Evolutionary conservation across 1,140 invertebrate species (phyloP).

Genomic region (Formica exsecta): DNA sequence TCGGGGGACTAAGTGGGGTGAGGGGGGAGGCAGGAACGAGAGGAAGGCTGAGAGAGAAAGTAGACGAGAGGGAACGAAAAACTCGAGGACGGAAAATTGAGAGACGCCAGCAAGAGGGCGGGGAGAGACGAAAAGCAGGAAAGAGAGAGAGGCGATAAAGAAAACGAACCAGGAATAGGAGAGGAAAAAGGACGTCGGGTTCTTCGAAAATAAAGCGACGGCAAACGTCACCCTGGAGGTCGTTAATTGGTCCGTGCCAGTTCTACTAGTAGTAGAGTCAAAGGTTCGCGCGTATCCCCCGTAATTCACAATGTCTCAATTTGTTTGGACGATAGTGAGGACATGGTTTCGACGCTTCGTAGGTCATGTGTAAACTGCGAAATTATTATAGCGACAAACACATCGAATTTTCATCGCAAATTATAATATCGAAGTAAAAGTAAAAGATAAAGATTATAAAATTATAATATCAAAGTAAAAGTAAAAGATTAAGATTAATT

Average conservation of each 20-base stretch:
- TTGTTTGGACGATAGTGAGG: conserved; percentile 34
- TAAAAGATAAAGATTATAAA: neutral
- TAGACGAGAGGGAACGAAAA: conserved; percentile 50
- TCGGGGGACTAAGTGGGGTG: neutral
- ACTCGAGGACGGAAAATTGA: conserved; percentile 42
- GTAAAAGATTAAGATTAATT: too few relatives aligned
- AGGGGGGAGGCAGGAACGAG: neutral
- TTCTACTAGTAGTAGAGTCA: conserved; percentile 29
- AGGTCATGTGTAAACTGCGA: neutral
- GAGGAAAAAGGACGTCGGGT: neutral
- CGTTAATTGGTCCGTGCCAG: conserved; percentile 53
- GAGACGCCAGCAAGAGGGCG: neutral
- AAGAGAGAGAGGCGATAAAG: neutral
- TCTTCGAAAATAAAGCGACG: conserved; percentile 52
- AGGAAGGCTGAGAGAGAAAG: conserved; percentile 25
- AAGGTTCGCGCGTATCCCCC: conserved; percentile 25
- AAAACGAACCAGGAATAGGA: neutral
- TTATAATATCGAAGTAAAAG: neutral
- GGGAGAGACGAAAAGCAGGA: neutral
- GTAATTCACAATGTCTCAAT: conserved; percentile 39
- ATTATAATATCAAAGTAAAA: too few relatives aligned
- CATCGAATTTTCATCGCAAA: neutral
- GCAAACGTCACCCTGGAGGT: conserved; percentile 30
- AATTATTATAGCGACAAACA: neutral
- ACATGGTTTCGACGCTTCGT: conserved; percentile 5